Evolutionary conservation across 1,140 invertebrate species (phyloP), one percentile per base, ranked within the genome.

Genomic region (Drosophila asahinai): DNA sequence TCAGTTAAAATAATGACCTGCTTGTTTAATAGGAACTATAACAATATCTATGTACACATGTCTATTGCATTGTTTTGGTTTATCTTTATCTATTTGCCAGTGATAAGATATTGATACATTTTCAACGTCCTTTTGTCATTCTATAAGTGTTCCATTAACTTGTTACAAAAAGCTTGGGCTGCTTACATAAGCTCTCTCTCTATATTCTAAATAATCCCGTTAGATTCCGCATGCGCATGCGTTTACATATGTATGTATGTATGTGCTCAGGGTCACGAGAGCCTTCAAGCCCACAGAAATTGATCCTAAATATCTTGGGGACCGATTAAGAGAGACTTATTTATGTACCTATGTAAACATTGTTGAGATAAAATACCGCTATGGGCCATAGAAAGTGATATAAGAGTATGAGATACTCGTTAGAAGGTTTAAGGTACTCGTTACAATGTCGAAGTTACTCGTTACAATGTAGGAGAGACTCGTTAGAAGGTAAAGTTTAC

Each of bases 171-270:
- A 55, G 33, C 33, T 36, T 19, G 12, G 38, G 52, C 33, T 22
- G 52, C 52, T 55, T 55, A 55, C 33, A 55, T 55, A 55, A 55
- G 52, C 14, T 36, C 33, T 38, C 52, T 55, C 52, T 19, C 17
- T 36, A 36, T 54, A 55, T 55, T 55, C 52, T 38, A 55, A 55
- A 36, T 54, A 54, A 55, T 55, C 52, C 52, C 33, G 52, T 55
- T 38, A 55, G 33, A 55, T 55, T 2, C 17, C 12, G 3, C 38
- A 22, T 38, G 52, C 52, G 52, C 52, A 55, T 8, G 52, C 52
- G 52, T n/a, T 15, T 17, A 15, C 7, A 15, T 55, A 36, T 14
- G 19, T 19, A 55, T 55, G 17, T 5, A 55, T 22, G 7, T 38
- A 38, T 54, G 52, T 19, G 8, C 17, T 55, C 52, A 55, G 52